Conservation (phyloP, 2,888 invertebrate species). For the Pseudococcus jackbeardsleyi region DNA sequence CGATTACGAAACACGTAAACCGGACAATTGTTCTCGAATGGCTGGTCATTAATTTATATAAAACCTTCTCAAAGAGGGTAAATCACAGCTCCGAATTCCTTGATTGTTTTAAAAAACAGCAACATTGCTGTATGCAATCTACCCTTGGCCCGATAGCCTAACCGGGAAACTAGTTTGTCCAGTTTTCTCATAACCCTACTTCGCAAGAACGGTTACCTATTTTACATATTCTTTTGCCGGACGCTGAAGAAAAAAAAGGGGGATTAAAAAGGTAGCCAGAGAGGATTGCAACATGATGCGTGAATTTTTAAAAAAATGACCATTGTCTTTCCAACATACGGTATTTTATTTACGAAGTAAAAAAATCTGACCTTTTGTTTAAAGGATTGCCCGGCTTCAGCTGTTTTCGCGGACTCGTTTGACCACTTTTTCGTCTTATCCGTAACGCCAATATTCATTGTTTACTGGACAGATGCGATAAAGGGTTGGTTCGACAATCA, state of each 20-base stretch:
- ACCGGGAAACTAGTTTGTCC: conserved; percentile 63
- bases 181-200: conserved; percentile 63
- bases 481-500: not conserved
- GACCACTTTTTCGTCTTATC: conserved; percentile 64
- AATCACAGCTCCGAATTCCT: not conserved
- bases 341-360: conserved; percentile 28
- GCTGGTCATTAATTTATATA: conserved; percentile 40
- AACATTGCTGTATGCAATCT: not conserved
- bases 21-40: conserved; percentile 34
- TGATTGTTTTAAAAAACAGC: conserved; percentile 56
- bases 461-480: conserved; percentile 36
- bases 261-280: conserved; percentile 57
- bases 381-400: conserved; percentile 39
- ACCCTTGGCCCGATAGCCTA: not conserved
- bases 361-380: conserved; percentile 64
- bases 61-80: conserved; percentile 30
- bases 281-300: conserved; percentile 61
- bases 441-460: not conserved
- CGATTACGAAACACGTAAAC: conserved; percentile 40
- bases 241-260: conserved; percentile 3
- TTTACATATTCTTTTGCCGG: conserved; percentile 60
- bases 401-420: conserved; percentile 56
- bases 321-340: conserved; percentile 54
- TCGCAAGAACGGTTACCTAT: conserved; percentile 60
- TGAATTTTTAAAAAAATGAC: conserved; percentile 59